phyloP scores from a whole-genome alignment of 2,888 invertebrate genomes.

The Protophormia terraenovae region DNA sequence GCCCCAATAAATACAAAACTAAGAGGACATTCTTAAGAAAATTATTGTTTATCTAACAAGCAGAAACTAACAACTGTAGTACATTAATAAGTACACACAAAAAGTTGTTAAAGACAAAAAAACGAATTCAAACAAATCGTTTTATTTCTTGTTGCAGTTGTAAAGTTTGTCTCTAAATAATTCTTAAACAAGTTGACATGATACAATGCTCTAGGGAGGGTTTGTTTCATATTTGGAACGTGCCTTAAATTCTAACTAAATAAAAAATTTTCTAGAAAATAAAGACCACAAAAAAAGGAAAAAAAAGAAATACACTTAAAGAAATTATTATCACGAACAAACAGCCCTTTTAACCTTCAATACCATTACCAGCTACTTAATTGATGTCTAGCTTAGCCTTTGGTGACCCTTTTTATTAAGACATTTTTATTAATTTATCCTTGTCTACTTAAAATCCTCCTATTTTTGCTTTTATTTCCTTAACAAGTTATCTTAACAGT shows the following conservation, averaged over 20 bases:
- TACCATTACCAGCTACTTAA: not conserved
- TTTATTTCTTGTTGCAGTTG: not conserved
- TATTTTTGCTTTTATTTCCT: not conserved
- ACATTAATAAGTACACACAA: not conserved
- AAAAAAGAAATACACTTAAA: not conserved
- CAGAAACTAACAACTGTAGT: not conserved
- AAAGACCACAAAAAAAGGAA: not conserved
- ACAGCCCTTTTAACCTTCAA: not conserved
- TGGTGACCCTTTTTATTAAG: not conserved
- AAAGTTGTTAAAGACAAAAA: not conserved
- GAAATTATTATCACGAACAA: not conserved
- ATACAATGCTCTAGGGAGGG: constrained; percentile 1
- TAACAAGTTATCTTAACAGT: not conserved
- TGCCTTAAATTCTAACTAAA: constrained; percentile 9
- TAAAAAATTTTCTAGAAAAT: not conserved
- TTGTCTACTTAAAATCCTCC: not conserved
- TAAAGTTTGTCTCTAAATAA: not conserved
- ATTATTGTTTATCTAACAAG: not conserved
- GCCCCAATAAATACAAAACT: not conserved
- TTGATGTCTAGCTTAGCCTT: constrained; percentile 3
- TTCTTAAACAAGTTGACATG: constrained; percentile 28
- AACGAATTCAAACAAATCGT: not conserved
- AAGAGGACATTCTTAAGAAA: not conserved
- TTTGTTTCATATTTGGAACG: constrained; percentile 6
- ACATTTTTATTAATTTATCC: constrained; percentile 5